A percentile compares a stretch with the other conserved stretches of the same genome.
Evolutionary conservation across 1,140 invertebrate genomes (phyloP).

Genomic region (Hypothenemus hampei): DNA sequence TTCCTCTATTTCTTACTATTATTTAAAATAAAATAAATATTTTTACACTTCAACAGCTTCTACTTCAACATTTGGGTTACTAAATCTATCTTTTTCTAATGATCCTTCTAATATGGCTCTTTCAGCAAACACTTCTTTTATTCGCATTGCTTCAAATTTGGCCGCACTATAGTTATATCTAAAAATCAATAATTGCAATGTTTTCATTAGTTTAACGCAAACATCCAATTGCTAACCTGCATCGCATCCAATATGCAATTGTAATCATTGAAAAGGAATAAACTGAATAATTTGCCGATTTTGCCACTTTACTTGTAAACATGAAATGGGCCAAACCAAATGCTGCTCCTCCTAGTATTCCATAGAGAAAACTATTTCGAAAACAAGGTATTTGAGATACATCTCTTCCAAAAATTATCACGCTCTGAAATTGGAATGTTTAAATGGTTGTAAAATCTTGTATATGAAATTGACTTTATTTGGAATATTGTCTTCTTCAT

Average conservation of each 20-base stretch:
- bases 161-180: background rate
- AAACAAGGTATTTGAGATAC: conserved; percentile 61
- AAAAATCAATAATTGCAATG: background rate
- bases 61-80: too few relatives aligned
- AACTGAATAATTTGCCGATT: conserved; percentile 50
- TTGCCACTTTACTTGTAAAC: conserved; percentile 51
- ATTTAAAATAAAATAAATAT: too few relatives aligned
- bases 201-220: background rate
- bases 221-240: conserved; percentile 32
- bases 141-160: background rate
- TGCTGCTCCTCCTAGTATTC: conserved; percentile 53
- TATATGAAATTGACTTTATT: too few relatives aligned
- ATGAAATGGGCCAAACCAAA: conserved; percentile 54
- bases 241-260: conserved; percentile 51
- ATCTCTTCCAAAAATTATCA: conserved; percentile 55
- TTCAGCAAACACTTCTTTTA: too few relatives aligned
- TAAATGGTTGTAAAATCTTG: too few relatives aligned
- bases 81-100: too few relatives aligned
- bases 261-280: conserved; percentile 51
- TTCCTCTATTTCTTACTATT: too few relatives aligned
- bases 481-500: too few relatives aligned
- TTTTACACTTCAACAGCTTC: too few relatives aligned
- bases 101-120: too few relatives aligned
- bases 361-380: conserved; percentile 56
- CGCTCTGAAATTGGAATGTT: conserved; percentile 41